These are phyloP conservation scores for Panurus biarmicus DNA, from an alignment of 2,113 vertebrate species.

Conservation along the genomic window DNA sequence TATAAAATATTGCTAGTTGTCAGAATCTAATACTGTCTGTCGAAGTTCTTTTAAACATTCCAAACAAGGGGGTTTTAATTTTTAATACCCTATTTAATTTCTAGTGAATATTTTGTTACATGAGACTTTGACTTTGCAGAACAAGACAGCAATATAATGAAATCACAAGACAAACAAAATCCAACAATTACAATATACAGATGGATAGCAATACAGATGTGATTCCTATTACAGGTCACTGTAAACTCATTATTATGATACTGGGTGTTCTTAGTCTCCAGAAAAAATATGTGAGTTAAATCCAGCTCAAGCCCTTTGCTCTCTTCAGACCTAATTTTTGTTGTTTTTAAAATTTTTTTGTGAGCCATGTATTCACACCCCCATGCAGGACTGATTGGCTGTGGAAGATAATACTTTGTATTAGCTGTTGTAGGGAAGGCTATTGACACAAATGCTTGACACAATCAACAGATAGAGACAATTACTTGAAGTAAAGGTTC, in stretches of 20 bases:
- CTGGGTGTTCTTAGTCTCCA: not conserved
- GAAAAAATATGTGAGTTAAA: not conserved
- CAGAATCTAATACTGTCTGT: not conserved
- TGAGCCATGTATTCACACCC: not conserved
- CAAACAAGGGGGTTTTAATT: not conserved
- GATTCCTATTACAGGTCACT: not conserved
- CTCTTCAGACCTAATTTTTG: not conserved
- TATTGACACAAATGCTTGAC: not conserved
- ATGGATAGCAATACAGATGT: not conserved
- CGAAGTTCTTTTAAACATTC: not conserved
- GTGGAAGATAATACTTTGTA: not conserved
- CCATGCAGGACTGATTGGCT: not conserved
- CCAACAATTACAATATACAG: not conserved
- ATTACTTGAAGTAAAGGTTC: not conserved
- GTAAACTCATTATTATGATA: rapidly evolving
- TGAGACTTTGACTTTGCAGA: not conserved
- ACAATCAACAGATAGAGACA: not conserved
- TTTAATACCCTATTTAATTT: not conserved
- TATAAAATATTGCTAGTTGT: not conserved
- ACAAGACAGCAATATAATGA: not conserved
- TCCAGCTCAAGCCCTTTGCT: not conserved
- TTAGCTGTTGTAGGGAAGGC: not conserved
- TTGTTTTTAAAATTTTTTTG: not conserved
- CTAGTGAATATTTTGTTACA: not conserved
- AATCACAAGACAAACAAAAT: not conserved